Evolutionary conservation across 2,888 invertebrate genomes (phyloP).

Genomic region (Drosophila prolongata): DNA sequence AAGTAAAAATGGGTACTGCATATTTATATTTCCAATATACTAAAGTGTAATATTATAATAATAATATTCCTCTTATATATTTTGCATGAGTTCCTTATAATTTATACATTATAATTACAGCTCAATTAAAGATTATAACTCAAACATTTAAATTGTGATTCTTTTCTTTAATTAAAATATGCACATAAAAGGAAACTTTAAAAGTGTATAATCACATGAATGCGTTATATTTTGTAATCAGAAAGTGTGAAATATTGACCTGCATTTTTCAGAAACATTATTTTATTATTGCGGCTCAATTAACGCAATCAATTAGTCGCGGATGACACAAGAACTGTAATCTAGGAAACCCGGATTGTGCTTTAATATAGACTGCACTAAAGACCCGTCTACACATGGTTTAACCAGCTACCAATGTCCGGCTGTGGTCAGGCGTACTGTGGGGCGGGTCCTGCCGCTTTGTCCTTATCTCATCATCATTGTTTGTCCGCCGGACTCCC

Average conservation of each 20-base stretch:
- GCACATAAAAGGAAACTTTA: too few relatives aligned
- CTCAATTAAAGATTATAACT: too few relatives aligned
- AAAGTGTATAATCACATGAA: too few relatives aligned
- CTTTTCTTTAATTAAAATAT: too few relatives aligned
- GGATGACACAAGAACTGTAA: background rate
- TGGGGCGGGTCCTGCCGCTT: slow-evolving; percentile 24
- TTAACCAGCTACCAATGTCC: slow-evolving; percentile 15
- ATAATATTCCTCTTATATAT: too few relatives aligned
- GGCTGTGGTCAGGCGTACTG: slow-evolving; percentile 18
- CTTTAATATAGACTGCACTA: slow-evolving; percentile 19
- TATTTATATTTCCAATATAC: too few relatives aligned
- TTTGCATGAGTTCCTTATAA: too few relatives aligned
- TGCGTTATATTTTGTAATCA: background rate
- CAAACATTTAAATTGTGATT: too few relatives aligned
- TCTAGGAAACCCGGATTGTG: background rate
- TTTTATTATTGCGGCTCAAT: slow-evolving; percentile 1
- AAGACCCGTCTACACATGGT: slow-evolving; percentile 8
- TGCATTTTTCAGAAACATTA: background rate
- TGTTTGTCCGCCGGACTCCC: slow-evolving; percentile 32
- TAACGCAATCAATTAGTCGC: slow-evolving; percentile 9
- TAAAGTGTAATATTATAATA: too few relatives aligned
- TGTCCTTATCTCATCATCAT: slow-evolving; percentile 41
- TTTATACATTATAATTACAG: too few relatives aligned
- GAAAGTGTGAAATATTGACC: background rate
- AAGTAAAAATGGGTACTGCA: too few relatives aligned